These are phyloP conservation scores for Heliopora coerulea DNA, from an alignment of 92 coral and sea anemone species.

Conservation along the genomic window DNA sequence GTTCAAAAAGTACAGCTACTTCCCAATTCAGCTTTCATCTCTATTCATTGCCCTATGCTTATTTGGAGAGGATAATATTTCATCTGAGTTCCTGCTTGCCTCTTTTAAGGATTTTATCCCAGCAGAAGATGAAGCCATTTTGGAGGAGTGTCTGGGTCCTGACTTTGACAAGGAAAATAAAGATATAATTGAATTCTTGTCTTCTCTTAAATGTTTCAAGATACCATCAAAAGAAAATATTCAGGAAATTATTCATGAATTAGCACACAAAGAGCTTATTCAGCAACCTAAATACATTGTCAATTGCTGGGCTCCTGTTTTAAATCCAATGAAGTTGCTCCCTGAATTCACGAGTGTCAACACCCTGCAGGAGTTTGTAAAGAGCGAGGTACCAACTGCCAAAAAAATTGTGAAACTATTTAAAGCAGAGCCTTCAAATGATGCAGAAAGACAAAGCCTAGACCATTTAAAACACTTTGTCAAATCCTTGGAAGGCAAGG, in stretches of 20 bases:
- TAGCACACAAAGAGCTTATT: constrained; percentile 31
- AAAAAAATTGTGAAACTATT: constrained; percentile 46
- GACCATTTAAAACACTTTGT: constrained; percentile 52
- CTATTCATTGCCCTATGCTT: constrained; percentile 34
- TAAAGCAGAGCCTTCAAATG: constrained; percentile 47
- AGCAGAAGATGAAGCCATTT: constrained; percentile 30
- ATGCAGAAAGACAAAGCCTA: constrained; percentile 49
- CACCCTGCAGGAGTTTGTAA: constrained; percentile 34
- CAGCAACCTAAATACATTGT: constrained; percentile 27
- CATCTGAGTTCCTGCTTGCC: constrained; percentile 7
- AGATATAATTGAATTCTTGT: constrained; percentile 26
- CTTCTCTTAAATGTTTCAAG: constrained; percentile 23
- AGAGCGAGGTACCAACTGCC: constrained; percentile 46
- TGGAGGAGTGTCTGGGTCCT: constrained; percentile 22
- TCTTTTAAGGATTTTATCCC: constrained; percentile 36
- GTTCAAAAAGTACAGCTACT: constrained; percentile 15
- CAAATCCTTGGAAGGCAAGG: constrained; percentile 48
- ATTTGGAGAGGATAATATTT: constrained; percentile 33
- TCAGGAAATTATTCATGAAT: constrained; percentile 13
- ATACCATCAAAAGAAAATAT: constrained; percentile 24
- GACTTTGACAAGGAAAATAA: constrained; percentile 34
- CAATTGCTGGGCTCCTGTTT: constrained; percentile 45
- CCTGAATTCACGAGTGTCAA: constrained; percentile 37
- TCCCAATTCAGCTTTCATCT: constrained; percentile 27
- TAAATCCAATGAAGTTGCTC: background rate